phyloP scores from a whole-genome alignment of 1,140 invertebrate species.

The Calliphora vicina region DNA sequence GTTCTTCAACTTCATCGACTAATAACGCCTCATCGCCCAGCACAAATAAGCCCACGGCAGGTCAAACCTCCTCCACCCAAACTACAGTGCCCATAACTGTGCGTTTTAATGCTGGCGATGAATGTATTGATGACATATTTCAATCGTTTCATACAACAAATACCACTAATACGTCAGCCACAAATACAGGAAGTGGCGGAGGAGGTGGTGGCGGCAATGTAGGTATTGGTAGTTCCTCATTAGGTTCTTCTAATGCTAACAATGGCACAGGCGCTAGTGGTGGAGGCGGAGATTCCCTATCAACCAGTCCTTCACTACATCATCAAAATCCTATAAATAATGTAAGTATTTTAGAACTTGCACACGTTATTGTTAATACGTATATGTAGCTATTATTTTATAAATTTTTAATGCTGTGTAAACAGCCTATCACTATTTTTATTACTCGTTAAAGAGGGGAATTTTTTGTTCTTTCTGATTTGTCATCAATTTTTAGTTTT shows the following conservation, averaged over 20 bases:
- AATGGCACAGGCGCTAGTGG: slow-evolving; percentile 41
- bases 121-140: slow-evolving; percentile 58
- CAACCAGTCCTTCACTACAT: slow-evolving; percentile 56
- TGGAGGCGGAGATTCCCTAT: slow-evolving; percentile 49
- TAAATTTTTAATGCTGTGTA: background rate
- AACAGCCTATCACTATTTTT: background rate
- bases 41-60: slow-evolving; percentile 19
- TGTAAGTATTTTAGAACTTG: slow-evolving; percentile 26
- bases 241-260: slow-evolving; percentile 3
- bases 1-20: slow-evolving; percentile 19
- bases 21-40: slow-evolving; percentile 12
- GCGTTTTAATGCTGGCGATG: slow-evolving; percentile 60
- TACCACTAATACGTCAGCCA: slow-evolving; percentile 26
- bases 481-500: background rate
- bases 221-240: slow-evolving; percentile 35
- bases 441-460: background rate
- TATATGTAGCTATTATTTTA: background rate
- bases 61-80: slow-evolving; percentile 45
- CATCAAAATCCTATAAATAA: slow-evolving; percentile 43
- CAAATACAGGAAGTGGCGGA: slow-evolving; percentile 42
- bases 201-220: slow-evolving; percentile 44
- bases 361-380: background rate
- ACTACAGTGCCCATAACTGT: slow-evolving; percentile 57
- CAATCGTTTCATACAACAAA: slow-evolving; percentile 57
- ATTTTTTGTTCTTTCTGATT: background rate